A percentile compares a stretch with the other conserved stretches of the same genome.
Evolutionary conservation across 2,113 vertebrate species (phyloP).

Genomic region (Gavialis gangeticus): DNA sequence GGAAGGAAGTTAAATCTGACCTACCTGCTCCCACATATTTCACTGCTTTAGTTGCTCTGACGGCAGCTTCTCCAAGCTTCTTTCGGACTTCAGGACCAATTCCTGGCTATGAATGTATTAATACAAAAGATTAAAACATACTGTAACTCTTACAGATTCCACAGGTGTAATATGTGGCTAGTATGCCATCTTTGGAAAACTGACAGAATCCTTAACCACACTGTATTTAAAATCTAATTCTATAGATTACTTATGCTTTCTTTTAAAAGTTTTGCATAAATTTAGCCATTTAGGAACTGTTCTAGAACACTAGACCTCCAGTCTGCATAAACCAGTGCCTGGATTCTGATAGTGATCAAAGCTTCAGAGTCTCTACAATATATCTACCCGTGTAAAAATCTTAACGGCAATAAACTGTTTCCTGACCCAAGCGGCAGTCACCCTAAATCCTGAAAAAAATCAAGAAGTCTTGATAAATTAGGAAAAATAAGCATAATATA

Average conservation of each 20-base stretch:
- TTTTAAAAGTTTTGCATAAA: not conserved
- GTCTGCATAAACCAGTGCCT: no score
- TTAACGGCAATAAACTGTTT: not conserved
- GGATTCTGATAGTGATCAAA: no score
- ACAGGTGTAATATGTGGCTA: not conserved
- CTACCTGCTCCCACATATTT: slow-evolving; percentile 96
- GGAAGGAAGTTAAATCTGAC: not conserved
- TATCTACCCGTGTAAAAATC: no score
- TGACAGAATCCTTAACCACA: not conserved
- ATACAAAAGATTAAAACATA: not conserved
- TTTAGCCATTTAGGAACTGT: not conserved
- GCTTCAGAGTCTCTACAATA: no score
- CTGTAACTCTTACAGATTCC: not conserved
- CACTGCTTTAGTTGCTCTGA: slow-evolving; percentile 95
- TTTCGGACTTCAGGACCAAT: slow-evolving; percentile 90
- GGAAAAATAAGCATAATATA: not conserved
- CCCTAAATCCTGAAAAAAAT: not conserved
- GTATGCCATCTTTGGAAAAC: not conserved
- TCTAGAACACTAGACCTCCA: not conserved
- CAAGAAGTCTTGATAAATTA: not conserved
- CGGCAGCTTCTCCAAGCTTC: slow-evolving; percentile 94
- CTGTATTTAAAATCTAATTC: not conserved
- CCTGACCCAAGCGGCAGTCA: not conserved
- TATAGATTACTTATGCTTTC: not conserved
- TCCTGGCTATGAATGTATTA: slow-evolving; percentile 84